Conservation (phyloP, 2,797 vertebrate genomes). For the Ciconia nigra region DNA sequence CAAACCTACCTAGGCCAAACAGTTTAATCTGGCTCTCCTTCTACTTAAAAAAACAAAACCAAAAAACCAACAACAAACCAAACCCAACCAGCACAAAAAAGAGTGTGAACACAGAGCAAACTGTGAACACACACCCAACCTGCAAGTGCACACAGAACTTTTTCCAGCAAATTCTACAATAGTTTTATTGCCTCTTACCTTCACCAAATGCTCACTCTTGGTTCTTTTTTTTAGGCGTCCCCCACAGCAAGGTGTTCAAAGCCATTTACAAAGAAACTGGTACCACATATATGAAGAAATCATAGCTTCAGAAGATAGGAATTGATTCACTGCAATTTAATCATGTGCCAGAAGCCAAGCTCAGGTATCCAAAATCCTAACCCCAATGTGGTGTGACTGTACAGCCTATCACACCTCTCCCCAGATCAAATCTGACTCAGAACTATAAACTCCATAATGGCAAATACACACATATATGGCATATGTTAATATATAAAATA, state of each 20-base stretch:
- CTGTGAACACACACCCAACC: accelerated
- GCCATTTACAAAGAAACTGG: background rate
- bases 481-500: background rate
- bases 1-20: background rate
- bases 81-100: background rate
- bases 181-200: background rate
- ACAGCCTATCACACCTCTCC: background rate
- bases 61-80: too few species aligned
- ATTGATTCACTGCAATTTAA: background rate
- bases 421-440: background rate
- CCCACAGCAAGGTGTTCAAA: background rate
- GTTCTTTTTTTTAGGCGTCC: background rate
- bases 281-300: background rate
- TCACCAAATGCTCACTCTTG: background rate
- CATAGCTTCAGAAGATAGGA: background rate
- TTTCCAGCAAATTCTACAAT: background rate
- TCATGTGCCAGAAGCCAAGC: background rate
- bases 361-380: background rate
- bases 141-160: background rate
- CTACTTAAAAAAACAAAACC: too few species aligned
- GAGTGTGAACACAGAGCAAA: background rate
- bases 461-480: background rate
- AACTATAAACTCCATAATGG: background rate
- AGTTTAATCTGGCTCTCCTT: background rate
- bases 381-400: accelerated